A percentile compares a stretch with the other conserved stretches of the same genome.
These are phyloP conservation scores for Melopsittacus undulatus DNA, from an alignment of 2,797 vertebrate genomes.

Conservation along the genomic window DNA sequence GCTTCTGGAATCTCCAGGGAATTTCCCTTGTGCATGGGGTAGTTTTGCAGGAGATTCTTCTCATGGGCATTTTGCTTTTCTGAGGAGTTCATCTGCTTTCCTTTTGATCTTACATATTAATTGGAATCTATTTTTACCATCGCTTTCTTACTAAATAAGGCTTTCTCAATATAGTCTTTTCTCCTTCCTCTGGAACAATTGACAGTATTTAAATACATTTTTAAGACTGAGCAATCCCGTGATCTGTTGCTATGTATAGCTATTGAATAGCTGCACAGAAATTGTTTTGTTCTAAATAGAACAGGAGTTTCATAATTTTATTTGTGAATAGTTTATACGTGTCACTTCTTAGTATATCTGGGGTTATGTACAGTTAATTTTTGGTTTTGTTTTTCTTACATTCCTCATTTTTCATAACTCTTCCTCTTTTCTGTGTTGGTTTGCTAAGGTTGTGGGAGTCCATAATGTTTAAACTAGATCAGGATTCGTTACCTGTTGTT, in stretches of 20 bases:
- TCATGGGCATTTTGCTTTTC: background rate
- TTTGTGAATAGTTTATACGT: conserved; percentile 35
- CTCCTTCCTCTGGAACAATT: background rate
- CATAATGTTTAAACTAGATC: background rate
- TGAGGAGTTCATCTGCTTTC: background rate
- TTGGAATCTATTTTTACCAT: background rate
- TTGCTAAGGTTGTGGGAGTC: background rate
- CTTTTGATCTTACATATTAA: background rate
- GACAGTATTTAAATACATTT: background rate
- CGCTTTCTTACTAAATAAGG: background rate
- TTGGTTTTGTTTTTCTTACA: background rate
- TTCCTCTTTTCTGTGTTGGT: background rate
- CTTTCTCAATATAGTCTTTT: background rate
- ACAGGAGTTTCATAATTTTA: background rate
- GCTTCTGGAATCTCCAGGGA: background rate
- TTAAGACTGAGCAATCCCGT: background rate
- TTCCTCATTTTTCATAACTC: background rate
- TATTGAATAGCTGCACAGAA: background rate
- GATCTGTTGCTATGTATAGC: background rate
- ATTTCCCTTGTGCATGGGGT: background rate
- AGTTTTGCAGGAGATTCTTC: background rate
- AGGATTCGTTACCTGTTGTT: background rate
- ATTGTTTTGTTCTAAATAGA: background rate
- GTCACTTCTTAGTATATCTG: background rate
- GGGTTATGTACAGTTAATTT: background rate